Conservation (phyloP, 2,113 vertebrate species). For the Tachysurus fulvidraco region DNA sequence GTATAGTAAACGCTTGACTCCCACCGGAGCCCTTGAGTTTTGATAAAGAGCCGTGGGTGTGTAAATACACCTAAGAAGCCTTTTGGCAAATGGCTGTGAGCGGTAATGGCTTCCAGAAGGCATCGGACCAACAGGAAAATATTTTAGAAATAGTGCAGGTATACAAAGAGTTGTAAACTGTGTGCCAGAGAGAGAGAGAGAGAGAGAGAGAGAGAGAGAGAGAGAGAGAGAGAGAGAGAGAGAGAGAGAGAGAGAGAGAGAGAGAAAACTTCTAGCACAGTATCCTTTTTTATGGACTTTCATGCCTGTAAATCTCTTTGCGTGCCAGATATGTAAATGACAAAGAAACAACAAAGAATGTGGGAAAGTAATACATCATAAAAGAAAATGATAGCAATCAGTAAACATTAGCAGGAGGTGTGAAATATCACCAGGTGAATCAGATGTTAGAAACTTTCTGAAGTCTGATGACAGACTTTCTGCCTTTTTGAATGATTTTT, state of each 20-base stretch:
- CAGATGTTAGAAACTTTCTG: too few species aligned
- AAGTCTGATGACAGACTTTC: too few species aligned
- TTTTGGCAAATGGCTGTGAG: constrained; percentile 59
- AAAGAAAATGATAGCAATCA: constrained; percentile 6
- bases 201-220: background rate
- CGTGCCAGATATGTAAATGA: constrained; percentile 35
- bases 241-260: constrained; percentile 2
- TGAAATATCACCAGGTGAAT: background rate
- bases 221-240: constrained; percentile 5
- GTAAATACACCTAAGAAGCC: constrained; percentile 68
- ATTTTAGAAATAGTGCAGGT: constrained; percentile 59
- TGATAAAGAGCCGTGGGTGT: constrained; percentile 62
- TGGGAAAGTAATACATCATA: constrained; percentile 33
- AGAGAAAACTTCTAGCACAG: constrained; percentile 22
- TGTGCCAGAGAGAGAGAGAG: background rate
- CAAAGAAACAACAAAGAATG: constrained; percentile 21
- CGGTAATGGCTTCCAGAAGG: constrained; percentile 68
- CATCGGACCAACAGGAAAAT: constrained; percentile 55
- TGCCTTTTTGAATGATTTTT: background rate
- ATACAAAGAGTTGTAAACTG: constrained; percentile 48
- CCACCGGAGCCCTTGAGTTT: constrained; percentile 54
- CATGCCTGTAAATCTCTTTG: constrained; percentile 37
- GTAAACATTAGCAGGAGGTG: background rate
- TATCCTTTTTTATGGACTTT: background rate
- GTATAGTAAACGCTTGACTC: constrained; percentile 62